phyloP scores from a whole-genome alignment of 2,113 vertebrate species.

The Larimichthys crocea region DNA sequence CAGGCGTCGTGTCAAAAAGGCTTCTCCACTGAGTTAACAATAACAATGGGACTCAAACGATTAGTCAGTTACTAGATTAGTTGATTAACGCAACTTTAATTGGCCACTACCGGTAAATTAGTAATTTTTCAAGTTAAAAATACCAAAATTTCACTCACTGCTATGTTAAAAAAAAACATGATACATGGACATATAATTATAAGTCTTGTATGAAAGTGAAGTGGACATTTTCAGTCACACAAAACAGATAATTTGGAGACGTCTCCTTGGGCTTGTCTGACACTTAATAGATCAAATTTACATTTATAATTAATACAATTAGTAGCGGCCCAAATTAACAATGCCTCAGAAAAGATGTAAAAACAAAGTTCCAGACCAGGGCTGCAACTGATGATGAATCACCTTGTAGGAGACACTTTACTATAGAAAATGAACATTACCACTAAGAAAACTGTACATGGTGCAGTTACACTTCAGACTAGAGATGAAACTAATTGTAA shows the following conservation, averaged over 20 bases:
- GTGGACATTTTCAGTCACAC: background rate
- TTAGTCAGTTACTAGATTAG: background rate
- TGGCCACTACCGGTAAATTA: background rate
- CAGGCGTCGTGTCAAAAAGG: constrained; percentile 40
- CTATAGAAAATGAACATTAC: background rate
- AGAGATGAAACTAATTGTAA: background rate
- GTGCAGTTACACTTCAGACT: background rate
- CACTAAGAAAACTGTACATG: too few species aligned
- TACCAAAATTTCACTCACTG: background rate
- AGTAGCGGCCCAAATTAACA: background rate
- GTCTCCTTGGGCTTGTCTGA: background rate
- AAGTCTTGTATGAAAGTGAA: background rate
- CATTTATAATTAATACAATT: too few species aligned
- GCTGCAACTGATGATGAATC: too few species aligned
- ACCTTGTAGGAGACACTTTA: background rate
- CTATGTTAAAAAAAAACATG: too few species aligned
- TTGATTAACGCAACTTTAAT: background rate
- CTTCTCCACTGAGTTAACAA: constrained; percentile 15
- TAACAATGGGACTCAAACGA: constrained; percentile 17
- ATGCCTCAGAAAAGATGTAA: background rate
- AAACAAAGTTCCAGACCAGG: too few species aligned
- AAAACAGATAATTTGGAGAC: background rate
- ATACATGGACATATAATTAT: too few species aligned
- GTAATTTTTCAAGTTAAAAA: background rate
- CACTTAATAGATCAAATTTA: too few species aligned